Evolutionary conservation across 2,113 vertebrate genomes (phyloP), one percentile per base, ranked within the genome.

Genomic region (Tachycineta bicolor): DNA sequence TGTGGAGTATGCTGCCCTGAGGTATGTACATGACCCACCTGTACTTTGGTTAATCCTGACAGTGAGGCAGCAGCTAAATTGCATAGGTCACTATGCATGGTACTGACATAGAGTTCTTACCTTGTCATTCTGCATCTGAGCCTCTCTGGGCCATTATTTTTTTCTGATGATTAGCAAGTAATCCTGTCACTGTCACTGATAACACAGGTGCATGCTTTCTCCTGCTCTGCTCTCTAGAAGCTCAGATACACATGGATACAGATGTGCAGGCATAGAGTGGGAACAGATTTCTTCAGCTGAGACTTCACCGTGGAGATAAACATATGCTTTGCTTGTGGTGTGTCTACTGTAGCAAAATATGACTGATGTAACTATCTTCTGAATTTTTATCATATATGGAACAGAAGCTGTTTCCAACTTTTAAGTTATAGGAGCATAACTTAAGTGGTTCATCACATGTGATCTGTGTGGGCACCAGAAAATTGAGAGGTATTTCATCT

Each of bases 91-190:
- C 11, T 34, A 10, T 37, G 21, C 11, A 11, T 10, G 17, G 49
- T 59, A 13, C 37, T 6, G 5, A 25, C 1, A 0, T 3, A 3
- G 52, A 52, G 13, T 21, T 69, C 41, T 37, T 47, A 5, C 23
- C 16, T 26, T 87, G 46, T 26, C 33, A 2, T 5, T 28, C 17
- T 49, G 29, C 56, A 52, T 21, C 70, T 28, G 37, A 43, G 34
- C n/a, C 24, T 58, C 24, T 26, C 21, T 7, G 17, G n/a, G 31
- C 9, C 39, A 21, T 49, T 21, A 7, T 12, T 74, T 16, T 53
- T 83, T 33, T 12, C 13, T 69, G n/a, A 34, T 29, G 13, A 34
- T 34, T 18, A 79, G 47, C 23, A 29, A 71, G 21, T 21, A 23
- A 62, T 28, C 43, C 26, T 60, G 12, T 4, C 50, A 9, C 25